Base-by-base conservation (phyloP, 2,888 invertebrate species). In the Cyclophora albipunctata region DNA sequence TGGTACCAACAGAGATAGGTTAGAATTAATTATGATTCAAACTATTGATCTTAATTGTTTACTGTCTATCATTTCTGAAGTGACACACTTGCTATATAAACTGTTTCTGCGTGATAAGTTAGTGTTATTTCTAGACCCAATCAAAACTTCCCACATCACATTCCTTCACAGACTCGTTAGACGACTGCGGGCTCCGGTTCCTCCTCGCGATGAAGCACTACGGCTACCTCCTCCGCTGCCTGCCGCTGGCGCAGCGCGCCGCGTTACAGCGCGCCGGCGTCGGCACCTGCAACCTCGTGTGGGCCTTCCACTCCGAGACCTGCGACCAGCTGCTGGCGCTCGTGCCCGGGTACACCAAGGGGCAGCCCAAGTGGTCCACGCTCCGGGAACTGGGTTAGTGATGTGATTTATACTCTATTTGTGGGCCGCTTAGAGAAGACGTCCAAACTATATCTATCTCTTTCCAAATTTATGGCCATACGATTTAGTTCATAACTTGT, bases 221-320 rank as follows among this genome's bases (percentile, higher is more conserved):
- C 80, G 95, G 96, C 59, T 99, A 99, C 82, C 88, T 99, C 7
- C 90, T 98, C 51, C 93, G 97, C 35, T 99, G 99, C 73, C 89
- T 99, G 52, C 98, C 99, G 0, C 87, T 98, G 5, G 94, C 93
- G 0, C 98, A 98, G 76, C 90, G 98, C 49, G 93, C 95, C 0
- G 92, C 93, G 50, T 92, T 98, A 59, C 96, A 97, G 69, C 93
- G 94, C 49, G 93, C 94, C 59, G 98, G 97, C 34, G 94, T 96
- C 1, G 94, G 94, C 40, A 95, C 94, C 5, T 95, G 97, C 64
- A 97, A 98, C 81, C 91, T 99, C 33, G 98, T 98, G 3, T 99
- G 99, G 99, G 99, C 99, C 0, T 99, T 97, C 84, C 99, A 99
- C 81, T 99, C 99, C 0, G 99, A 99, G 82, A 96, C 97, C 33